Evolutionary conservation across 2,888 invertebrate species (phyloP), one percentile per base, ranked within the genome.

Genomic region (Perizoma flavofasciatum): DNA sequence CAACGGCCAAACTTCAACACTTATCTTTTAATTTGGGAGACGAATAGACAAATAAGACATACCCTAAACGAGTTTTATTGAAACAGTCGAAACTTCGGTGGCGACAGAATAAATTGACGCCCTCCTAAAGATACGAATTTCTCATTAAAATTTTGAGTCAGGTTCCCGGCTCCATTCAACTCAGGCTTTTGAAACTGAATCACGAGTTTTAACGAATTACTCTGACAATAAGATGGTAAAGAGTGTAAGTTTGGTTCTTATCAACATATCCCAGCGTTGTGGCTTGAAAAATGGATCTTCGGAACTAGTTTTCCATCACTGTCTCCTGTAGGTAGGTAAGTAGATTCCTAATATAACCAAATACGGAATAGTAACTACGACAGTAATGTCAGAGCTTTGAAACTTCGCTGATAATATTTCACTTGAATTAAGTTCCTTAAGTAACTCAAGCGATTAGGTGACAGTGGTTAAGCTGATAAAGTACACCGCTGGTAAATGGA

Each of bases 141-240:
- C 88, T 90, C 88, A 89, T 90, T 89, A 88, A 89, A 89, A 88
- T 89, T 84, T 88, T 77, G 79, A 83, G 79, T 81, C 77, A 78
- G 80, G 83, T 77, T 83, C 81, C 82, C 83, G 80, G 79, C 75
- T 79, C 79, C 76, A 82, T 86, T 88, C 84, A 86, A 86, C 85
- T 82, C 81, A 72, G 78, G 78, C 86, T 87, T 88, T 88, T 85
- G 85, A 86, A 88, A 88, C 85, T 86, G 83, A 87, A 85, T 86
- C 80, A 79, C 79, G 84, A 89, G 84, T 88, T 88, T 82, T 80
- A 81, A 83, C 78, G 80, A 83, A 89, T 85, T 82, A 84, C 82
- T 85, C 81, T 78, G 78, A 86, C 84, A 87, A 85, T 87, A 81
- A 81, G 75, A 76, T 77, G 77, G 81, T 82, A 77, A 79, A 80